phyloP scores from a whole-genome alignment of 2,113 vertebrate species.

The Ameiurus melas region DNA sequence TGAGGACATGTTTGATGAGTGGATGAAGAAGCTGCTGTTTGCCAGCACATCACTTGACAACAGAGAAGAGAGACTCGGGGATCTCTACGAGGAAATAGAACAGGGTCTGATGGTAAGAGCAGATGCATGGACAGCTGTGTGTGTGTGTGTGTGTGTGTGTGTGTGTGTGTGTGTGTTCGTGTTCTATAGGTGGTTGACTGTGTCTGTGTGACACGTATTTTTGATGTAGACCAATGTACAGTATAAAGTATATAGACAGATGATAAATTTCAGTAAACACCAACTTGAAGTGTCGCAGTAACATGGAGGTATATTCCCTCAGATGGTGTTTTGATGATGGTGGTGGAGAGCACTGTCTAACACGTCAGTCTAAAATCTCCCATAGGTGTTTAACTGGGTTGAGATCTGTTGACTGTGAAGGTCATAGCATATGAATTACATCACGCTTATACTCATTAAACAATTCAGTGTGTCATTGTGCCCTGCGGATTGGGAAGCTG shows the following conservation, averaged over 20 bases:
- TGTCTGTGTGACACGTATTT: not conserved
- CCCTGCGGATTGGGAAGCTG: not conserved
- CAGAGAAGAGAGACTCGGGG: constrained; percentile 65
- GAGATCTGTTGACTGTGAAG: not conserved
- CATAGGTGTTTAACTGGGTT: not conserved
- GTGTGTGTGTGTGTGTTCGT: not conserved
- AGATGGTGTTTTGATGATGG: not conserved
- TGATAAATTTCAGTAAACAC: not conserved
- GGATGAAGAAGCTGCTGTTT: constrained; percentile 70
- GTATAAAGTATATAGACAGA: not conserved
- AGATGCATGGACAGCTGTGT: not conserved
- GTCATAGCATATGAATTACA: not conserved
- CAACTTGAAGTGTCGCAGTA: not conserved
- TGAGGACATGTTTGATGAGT: constrained; percentile 72
- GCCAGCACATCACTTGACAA: constrained; percentile 61
- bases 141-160: not conserved
- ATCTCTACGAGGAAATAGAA: constrained; percentile 75
- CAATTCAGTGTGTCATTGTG: not conserved
- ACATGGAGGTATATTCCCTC: not conserved
- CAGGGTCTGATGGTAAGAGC: constrained; percentile 72
- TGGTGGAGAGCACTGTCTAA: not conserved
- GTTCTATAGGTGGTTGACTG: not conserved
- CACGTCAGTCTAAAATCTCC: not conserved
- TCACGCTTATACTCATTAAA: not conserved
- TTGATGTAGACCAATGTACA: not conserved